Evolutionary conservation across 2,797 vertebrate genomes (phyloP), one percentile per base, ranked within the genome.

Genomic region (Acrocephalus scirpaceus): DNA sequence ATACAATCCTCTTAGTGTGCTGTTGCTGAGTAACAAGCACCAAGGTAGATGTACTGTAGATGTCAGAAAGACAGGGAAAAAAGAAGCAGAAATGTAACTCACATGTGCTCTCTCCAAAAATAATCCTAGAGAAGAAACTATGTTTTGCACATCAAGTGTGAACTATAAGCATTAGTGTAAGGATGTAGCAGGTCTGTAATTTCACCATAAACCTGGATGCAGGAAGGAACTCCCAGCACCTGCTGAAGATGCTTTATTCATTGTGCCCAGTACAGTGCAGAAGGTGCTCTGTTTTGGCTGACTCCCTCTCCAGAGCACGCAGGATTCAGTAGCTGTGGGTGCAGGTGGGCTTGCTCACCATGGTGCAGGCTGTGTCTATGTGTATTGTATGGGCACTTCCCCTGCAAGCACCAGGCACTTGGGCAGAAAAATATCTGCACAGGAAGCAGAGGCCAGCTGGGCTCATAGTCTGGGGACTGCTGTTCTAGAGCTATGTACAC

Each of bases 391-490:
- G 45, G 12, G 19, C 22, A 36, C 47, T 2, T 6, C 19, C 15
- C 11, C 44, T 45, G 45, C 1, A 0, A 38, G 27, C 2, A 2
- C 4, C 19, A n/a, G 51, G 51, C 25, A 56, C 10, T 21, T 0
- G 0, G 42, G 57, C 61, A 70, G 60, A 80, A 76, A 86, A 83
- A 45, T 13, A 23, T 27, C 7, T 4, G 20, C 22, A 15, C 10
- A 34, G 34, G 38, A 67, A 40, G 22, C 45, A 86, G 36, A 86
- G 18, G 36, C 21, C 32, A 54, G n/a, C 45, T 84, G 54, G n/a
- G 34, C 6, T 64, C 4, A 5, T 80, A 23, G 21, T 78, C 50
- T n/a, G 26, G 54, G n/a, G 10, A 11, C 10, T 53, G 21, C 26
- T 73, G 10, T 29, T 92, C 81, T 48, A 71, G 57, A 77, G 38